These are phyloP conservation scores for Nematostella vectensis DNA, from an alignment of 92 coral and sea anemone species.

Conservation along the genomic window DNA sequence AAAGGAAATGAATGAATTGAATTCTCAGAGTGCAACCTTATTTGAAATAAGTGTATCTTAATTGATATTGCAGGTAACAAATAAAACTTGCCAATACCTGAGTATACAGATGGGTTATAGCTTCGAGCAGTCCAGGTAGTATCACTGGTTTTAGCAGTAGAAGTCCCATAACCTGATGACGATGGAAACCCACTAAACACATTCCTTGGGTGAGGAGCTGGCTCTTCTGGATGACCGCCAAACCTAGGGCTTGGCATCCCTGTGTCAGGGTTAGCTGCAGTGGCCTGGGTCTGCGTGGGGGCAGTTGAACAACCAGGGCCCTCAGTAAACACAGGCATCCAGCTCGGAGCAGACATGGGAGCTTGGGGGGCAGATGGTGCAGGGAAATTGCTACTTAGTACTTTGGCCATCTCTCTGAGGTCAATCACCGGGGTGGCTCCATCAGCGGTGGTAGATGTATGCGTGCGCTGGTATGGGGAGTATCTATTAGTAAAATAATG, in stretches of 20 bases:
- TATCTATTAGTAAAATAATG: conserved; percentile 2
- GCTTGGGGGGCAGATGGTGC: conserved; percentile 1
- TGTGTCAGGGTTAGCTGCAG: conserved; percentile 58
- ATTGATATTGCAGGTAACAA: too few species aligned
- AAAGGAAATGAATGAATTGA: too few species aligned
- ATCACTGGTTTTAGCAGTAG: conserved; percentile 1
- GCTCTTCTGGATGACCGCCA: conserved; percentile 50
- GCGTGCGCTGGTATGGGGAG: conserved; percentile 16
- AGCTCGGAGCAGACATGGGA: conserved; percentile 13
- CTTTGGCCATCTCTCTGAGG: conserved; percentile 20
- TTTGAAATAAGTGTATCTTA: too few species aligned
- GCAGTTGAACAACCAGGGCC: conserved; percentile 8
- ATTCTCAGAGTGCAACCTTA: too few species aligned
- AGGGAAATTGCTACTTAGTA: neutral
- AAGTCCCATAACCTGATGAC: neutral
- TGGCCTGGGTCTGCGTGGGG: conserved; percentile 27
- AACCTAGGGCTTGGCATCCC: conserved; percentile 68
- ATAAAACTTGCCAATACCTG: too few species aligned
- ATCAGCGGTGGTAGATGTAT: neutral
- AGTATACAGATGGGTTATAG: conserved; percentile 40
- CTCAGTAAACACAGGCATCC: conserved; percentile 33
- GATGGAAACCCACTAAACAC: conserved; percentile 3
- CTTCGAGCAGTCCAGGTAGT: conserved; percentile 3
- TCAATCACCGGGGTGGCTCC: conserved; percentile 4
- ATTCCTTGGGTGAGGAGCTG: conserved; percentile 39